Conservation (phyloP, 37 sponge, comb jelly and placozoan genomes). For the Beroe forskalii region DNA sequence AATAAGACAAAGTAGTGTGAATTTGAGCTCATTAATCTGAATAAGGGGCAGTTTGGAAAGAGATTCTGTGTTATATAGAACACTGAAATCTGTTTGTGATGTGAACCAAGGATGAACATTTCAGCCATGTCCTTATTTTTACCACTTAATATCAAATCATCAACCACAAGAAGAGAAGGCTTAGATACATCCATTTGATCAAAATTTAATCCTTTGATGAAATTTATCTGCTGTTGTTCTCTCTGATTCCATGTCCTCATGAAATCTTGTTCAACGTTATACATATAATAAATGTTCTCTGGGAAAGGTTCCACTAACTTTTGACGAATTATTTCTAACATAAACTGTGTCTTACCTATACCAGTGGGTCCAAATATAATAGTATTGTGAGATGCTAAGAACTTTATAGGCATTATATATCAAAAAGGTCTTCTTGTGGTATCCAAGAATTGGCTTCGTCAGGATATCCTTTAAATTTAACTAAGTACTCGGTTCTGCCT, state of each 20-base stretch:
- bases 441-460: conserved; percentile 37
- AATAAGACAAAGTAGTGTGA: conserved; percentile 21
- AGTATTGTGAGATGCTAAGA: conserved; percentile 1
- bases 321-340: background rate
- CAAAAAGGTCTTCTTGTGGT: background rate
- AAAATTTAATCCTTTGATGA: conserved; percentile 21
- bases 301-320: background rate
- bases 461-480: conserved; percentile 9
- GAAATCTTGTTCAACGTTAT: background rate
- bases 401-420: conserved; percentile 31
- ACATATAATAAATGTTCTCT: conserved; percentile 14
- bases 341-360: conserved; percentile 23
- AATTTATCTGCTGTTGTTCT: background rate
- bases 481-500: background rate
- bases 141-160: conserved; percentile 9
- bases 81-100: background rate
- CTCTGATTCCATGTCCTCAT: conserved; percentile 17
- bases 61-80: conserved; percentile 44
- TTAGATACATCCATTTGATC: background rate
- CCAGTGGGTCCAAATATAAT: conserved; percentile 21
- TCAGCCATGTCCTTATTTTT: background rate
- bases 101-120: conserved; percentile 8
- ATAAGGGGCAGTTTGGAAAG: conserved; percentile 10
- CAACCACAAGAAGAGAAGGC: conserved; percentile 1
- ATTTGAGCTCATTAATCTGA: background rate